phyloP scores from a whole-genome alignment of 2,888 invertebrate genomes.

The Pterostichus niger region DNA sequence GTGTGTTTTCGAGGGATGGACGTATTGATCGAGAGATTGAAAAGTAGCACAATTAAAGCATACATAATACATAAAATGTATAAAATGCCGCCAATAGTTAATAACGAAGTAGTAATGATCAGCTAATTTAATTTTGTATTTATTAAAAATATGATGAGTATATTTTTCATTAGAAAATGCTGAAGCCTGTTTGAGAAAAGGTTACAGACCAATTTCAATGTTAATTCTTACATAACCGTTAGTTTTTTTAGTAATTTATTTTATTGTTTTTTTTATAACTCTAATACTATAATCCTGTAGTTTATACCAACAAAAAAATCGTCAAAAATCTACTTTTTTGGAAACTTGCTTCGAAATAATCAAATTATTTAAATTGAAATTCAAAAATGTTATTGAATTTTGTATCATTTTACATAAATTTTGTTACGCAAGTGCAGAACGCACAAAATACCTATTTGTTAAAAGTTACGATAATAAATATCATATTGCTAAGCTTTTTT shows the following conservation, averaged over 20 bases:
- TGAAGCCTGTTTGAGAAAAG: constrained; percentile 36
- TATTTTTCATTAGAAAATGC: constrained; percentile 30
- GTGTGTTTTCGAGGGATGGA: too few species aligned
- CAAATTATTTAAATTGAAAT: constrained; percentile 23
- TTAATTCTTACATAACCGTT: constrained; percentile 53
- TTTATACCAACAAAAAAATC: constrained; percentile 8
- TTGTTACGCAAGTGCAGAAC: neutral
- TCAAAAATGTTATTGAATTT: neutral
- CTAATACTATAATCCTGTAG: constrained; percentile 15
- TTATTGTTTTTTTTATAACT: constrained; percentile 36
- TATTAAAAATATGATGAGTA: neutral
- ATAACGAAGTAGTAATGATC: too few species aligned
- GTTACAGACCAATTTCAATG: constrained; percentile 49
- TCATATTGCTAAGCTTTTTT: too few species aligned
- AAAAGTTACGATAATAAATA: too few species aligned
- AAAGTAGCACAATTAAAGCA: too few species aligned
- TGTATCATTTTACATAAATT: neutral
- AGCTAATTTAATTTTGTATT: neutral
- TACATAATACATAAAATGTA: too few species aligned
- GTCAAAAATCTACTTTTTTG: constrained; percentile 22
- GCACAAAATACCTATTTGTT: too few species aligned
- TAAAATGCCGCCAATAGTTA: too few species aligned
- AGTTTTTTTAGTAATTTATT: constrained; percentile 39
- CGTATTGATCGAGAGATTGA: too few species aligned
- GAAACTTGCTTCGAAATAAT: constrained; percentile 3